Conservation (phyloP, 2,888 invertebrate species). For the Coenonympha glycerion region DNA sequence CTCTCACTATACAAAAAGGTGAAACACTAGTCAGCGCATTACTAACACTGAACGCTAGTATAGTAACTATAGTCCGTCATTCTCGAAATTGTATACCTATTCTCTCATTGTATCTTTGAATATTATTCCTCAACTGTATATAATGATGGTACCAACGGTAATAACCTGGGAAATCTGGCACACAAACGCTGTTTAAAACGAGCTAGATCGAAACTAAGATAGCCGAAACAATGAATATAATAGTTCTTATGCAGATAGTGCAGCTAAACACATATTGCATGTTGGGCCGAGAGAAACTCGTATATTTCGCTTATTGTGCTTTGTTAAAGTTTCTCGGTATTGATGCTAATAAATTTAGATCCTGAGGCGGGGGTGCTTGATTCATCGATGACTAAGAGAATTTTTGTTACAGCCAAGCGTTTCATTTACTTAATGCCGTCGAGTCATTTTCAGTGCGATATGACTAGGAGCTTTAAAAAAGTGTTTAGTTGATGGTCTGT, state of each 20-base stretch:
- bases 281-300: conserved; percentile 35
- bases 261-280: conserved; percentile 40
- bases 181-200: conserved; percentile 56
- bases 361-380: conserved; percentile 45
- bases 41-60: not conserved
- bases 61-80: conserved; percentile 33
- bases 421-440: conserved; percentile 31
- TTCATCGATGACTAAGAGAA: conserved; percentile 60
- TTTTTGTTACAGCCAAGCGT: conserved; percentile 41
- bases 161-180: conserved; percentile 65
- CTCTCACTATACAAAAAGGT: not conserved
- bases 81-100: conserved; percentile 60
- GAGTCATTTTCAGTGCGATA: conserved; percentile 40
- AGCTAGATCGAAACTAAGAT: conserved; percentile 61
- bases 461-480: conserved; percentile 14
- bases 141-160: conserved; percentile 63
- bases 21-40: not conserved
- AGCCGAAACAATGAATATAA: conserved; percentile 65
- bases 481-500: too few species aligned
- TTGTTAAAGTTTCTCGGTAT: conserved; percentile 48
- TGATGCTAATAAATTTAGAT: conserved; percentile 46
- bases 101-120: conserved; percentile 54
- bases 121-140: conserved; percentile 67
- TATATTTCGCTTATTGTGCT: conserved; percentile 35
- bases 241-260: conserved; percentile 56